Conservation (phyloP, 2,113 vertebrate species). For the Lepisosteus oculatus region DNA sequence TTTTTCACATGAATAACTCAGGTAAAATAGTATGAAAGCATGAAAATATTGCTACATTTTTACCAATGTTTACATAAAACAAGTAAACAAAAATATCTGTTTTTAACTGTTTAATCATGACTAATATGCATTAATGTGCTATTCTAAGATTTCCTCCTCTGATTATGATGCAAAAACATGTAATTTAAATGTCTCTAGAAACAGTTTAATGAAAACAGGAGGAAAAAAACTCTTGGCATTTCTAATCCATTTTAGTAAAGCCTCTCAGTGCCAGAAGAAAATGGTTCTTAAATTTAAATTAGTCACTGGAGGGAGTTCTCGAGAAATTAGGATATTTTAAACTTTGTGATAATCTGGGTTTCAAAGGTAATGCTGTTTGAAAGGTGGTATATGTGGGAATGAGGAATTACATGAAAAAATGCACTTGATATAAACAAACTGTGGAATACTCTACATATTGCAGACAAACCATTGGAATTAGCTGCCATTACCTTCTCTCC, state of each 20-base stretch:
- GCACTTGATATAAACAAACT: neutral
- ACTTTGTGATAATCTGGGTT: neutral
- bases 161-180: neutral
- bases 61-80: too few relatives aligned
- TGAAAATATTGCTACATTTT: too few relatives aligned
- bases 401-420: neutral
- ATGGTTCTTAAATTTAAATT: conserved; percentile 29
- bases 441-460: neutral
- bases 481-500: conserved; percentile 72
- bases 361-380: too few relatives aligned
- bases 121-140: too few relatives aligned
- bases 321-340: conserved; percentile 15
- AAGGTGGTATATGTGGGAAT: conserved; percentile 2
- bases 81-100: too few relatives aligned
- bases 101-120: too few relatives aligned
- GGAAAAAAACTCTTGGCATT: conserved; percentile 30
- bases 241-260: conserved; percentile 34
- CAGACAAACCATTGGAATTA: neutral
- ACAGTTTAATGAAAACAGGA: neutral
- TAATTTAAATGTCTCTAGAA: conserved; percentile 1
- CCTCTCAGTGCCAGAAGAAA: conserved; percentile 20
- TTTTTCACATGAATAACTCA: too few relatives aligned
- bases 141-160: neutral
- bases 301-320: conserved; percentile 15
- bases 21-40: too few relatives aligned